A percentile compares a stretch with the other conserved stretches of the same genome.
phyloP scores from a whole-genome alignment of 1,140 invertebrate genomes.

The Sitobion miscanthi region DNA sequence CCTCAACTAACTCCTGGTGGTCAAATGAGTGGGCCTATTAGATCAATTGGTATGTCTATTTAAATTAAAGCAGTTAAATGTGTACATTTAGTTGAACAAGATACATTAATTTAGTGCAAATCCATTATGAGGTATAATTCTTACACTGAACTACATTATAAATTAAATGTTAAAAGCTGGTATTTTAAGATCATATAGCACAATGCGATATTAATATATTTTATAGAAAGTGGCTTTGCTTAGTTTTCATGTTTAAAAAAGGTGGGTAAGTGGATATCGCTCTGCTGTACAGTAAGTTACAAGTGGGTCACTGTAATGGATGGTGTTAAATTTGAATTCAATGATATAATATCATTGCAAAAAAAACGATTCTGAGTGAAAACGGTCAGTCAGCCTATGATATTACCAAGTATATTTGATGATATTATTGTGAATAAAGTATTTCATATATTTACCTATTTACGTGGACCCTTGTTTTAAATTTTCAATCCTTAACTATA shows the following conservation, averaged over 20 bases:
- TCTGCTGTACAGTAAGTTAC: too few species aligned
- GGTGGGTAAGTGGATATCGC: too few species aligned
- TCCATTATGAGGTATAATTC: not conserved
- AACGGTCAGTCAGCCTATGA: too few species aligned
- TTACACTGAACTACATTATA: not conserved
- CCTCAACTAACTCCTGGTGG: constrained; percentile 51
- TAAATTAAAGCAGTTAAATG: not conserved
- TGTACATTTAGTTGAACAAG: not conserved
- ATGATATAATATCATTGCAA: too few species aligned
- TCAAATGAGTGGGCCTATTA: constrained; percentile 45
- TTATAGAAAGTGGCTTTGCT: not conserved
- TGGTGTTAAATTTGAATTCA: too few species aligned
- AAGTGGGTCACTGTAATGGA: too few species aligned
- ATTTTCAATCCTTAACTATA: too few species aligned
- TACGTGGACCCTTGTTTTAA: too few species aligned
- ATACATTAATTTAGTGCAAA: not conserved
- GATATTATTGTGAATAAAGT: too few species aligned
- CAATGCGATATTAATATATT: not conserved
- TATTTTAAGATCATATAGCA: not conserved
- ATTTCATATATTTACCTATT: too few species aligned
- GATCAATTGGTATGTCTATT: constrained; percentile 38
- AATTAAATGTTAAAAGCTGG: not conserved
- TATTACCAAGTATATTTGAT: too few species aligned
- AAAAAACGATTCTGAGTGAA: too few species aligned
- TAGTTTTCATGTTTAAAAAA: not conserved